Base-by-base conservation (phyloP, 2,888 invertebrate species). In the Phengaris arion region DNA sequence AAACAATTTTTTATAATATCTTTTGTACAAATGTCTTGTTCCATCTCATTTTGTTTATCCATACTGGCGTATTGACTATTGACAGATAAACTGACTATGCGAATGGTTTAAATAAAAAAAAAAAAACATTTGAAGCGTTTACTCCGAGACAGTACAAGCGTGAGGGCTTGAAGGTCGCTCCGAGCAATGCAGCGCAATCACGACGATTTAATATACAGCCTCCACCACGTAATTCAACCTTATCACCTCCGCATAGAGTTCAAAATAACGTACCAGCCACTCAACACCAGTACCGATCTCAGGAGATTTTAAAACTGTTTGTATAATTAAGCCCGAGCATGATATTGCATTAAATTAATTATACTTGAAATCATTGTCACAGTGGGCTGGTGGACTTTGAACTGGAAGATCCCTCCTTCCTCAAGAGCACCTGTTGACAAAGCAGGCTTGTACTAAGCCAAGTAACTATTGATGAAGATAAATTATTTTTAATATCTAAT, bases 131-230 rank as follows among this genome's bases (percentile, higher is more conserved):
- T 2, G 74, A 54, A 68, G 74, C 77, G 81, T 86, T 86, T 79
- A 81, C 69, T 68, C 35, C 13, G 2, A 77, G 80, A 79, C 81
- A 82, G 84, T 90, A 89, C 88, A 81, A 83, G 85, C 92, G 91
- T 90, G 90, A 90, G 85, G 81, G 83, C 81, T 84, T 84, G 87
- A 91, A 92, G 92, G 92, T 90, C 91, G 86, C 77, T 80, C 80
- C 83, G 80, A 86, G 85, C 86, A 89, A 91, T 91, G 91, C 91
- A 88, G 89, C 77, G 78, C 72, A 72, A 72, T 72, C 72, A 72
- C 72, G 54, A 72, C 72, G 72, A 54, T 72, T 72, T 54, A 72
- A 72, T 72, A 52, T 54, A 54, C 72, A 52, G 35, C 72, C 72
- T 52, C 52, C 51, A 3, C 51, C 6, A 1, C 22, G 6, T 8